Evolutionary conservation across 1,140 invertebrate species (phyloP), one percentile per base, ranked within the genome.

Genomic region (Eupristina koningsbergeri): DNA sequence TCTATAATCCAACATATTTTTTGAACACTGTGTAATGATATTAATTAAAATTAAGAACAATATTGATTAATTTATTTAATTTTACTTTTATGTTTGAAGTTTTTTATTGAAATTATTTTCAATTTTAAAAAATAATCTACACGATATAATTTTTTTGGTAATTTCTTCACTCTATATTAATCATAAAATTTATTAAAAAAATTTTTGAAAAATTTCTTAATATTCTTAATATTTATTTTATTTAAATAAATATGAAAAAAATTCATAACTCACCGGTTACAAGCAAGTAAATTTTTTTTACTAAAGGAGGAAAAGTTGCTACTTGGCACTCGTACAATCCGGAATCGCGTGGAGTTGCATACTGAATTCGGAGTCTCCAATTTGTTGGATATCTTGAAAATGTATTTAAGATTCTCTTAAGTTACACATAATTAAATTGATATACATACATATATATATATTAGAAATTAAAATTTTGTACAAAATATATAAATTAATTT

Each of bases 261-360:
- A 69, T 63, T 63, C 64, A 80, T 67, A 63, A 85, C 89, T 86
- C 83, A 91, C 90, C 89, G 39, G 89, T 91, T 41, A 91, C 86
- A 81, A 90, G 77, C 67, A 91, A 88, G 80, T 90, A 88, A 86
- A 91, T 89, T 86, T 89, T 91, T 84, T 91, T 91, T 83, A 91
- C 90, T 73, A 90, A 74, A 92, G 79, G 96, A n/a, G 96, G 96
- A 92, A 96, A 96, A 53, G 96, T 97, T 15, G 96, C 95, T 87
- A 97, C 96, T 94, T 97, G 96, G 91, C 96, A 97, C 93, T 97
- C 96, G 91, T 97, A 97, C 19, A 95, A 92, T 26, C 96, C 96
- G 39, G 95, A 95, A 87, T 97, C 96, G 67, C 94, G 93, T 79
- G 94, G 93, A 69, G 94, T 95, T 39, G 96, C 95, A 86, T 95